Percentiles rank a stretch among this genome's conserved stretches.
These are phyloP conservation scores for Lagodon rhomboides DNA, from an alignment of 2,797 vertebrate genomes.

Conservation along the genomic window DNA sequence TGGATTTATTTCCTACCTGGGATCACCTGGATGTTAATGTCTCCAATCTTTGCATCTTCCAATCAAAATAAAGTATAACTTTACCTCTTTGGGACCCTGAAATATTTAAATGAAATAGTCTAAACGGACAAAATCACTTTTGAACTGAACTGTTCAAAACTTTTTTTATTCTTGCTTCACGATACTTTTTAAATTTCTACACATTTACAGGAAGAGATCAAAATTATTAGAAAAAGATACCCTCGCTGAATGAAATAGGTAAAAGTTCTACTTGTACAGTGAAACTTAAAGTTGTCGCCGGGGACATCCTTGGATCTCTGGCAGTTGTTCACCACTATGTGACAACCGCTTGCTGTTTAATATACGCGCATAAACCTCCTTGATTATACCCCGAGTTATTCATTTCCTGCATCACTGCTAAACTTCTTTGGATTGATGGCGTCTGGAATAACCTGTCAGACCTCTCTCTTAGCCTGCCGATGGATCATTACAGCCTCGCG, in stretches of 20 bases:
- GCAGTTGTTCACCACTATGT: background rate
- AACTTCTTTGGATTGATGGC: slow-evolving; percentile 49
- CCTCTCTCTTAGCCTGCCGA: slow-evolving; percentile 34
- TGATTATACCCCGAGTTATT: slow-evolving; percentile 48
- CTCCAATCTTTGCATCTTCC: background rate
- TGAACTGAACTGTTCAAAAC: background rate
- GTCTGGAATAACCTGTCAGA: slow-evolving; percentile 52
- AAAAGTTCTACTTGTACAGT: background rate
- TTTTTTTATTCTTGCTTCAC: background rate
- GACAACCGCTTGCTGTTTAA: slow-evolving; percentile 30
- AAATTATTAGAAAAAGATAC: background rate
- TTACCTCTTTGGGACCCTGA: background rate
- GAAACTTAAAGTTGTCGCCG: background rate
- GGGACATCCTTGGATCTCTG: background rate
- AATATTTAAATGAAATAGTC: background rate
- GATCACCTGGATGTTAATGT: background rate
- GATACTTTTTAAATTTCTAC: background rate
- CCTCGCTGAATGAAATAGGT: background rate
- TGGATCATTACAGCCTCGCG: slow-evolving; percentile 49
- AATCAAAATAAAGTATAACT: background rate
- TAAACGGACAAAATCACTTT: background rate
- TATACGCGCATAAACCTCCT: slow-evolving; percentile 27
- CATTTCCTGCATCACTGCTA: slow-evolving; percentile 48
- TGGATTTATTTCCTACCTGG: background rate
- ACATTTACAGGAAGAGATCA: background rate